These are phyloP conservation scores for Tricholauxania praeusta DNA, from an alignment of 2,888 invertebrate species.

Conservation along the genomic window DNA sequence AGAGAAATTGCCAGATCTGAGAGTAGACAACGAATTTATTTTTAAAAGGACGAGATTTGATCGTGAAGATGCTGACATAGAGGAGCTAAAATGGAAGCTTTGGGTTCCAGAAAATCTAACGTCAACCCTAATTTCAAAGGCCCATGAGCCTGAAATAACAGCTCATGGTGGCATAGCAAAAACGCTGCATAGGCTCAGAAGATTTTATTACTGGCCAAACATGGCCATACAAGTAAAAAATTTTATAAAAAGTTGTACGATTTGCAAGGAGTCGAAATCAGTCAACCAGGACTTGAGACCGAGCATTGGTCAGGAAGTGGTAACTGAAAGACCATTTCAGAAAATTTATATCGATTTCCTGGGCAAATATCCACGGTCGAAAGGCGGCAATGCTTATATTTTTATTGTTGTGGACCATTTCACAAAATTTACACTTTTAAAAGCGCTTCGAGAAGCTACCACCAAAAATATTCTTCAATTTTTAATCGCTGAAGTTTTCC, in stretches of 20 bases:
- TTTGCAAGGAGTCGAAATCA: too few relatives aligned
- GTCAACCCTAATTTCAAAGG: slow-evolving; percentile 7
- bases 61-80: neutral
- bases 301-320: neutral
- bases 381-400: too few relatives aligned
- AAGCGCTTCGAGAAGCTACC: too few relatives aligned
- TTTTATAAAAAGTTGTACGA: too few relatives aligned
- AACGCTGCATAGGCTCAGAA: slow-evolving; percentile 26
- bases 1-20: too few relatives aligned
- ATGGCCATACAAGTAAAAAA: too few relatives aligned
- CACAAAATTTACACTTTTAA: too few relatives aligned
- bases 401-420: too few relatives aligned
- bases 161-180: too few relatives aligned
- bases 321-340: slow-evolving; percentile 37
- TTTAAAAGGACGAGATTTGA: neutral
- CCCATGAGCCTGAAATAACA: slow-evolving; percentile 24
- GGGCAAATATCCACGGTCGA: slow-evolving; percentile 43
- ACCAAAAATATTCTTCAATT: too few relatives aligned
- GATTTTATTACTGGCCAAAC: too few relatives aligned
- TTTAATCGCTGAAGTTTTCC: too few relatives aligned
- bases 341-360: slow-evolving; percentile 16
- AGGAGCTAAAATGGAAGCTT: slow-evolving; percentile 32
- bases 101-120: slow-evolving; percentile 35
- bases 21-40: slow-evolving; percentile 25
- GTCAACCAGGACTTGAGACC: slow-evolving; percentile 1